Percentiles rank a stretch among this genome's conserved stretches.
Evolutionary conservation across 2,888 invertebrate genomes (phyloP).

Genomic region (Heliconius aoede): DNA sequence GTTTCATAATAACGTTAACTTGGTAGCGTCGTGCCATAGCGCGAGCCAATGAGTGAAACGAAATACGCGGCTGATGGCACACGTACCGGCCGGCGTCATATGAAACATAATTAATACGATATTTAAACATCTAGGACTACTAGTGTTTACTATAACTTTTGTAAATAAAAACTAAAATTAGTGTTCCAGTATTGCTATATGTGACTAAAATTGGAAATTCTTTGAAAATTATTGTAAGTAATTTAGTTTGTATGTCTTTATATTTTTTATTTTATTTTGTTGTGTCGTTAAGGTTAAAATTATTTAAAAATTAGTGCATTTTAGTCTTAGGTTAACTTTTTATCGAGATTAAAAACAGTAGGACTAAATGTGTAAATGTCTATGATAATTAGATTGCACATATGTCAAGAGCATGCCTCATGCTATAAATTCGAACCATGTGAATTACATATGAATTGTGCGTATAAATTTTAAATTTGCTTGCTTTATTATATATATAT

Average conservation of each 20-base stretch:
- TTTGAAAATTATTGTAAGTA: neutral
- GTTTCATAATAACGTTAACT: constrained; percentile 54
- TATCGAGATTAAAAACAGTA: neutral
- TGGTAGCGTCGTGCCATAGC: constrained; percentile 40
- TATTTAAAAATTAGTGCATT: neutral
- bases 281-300: neutral
- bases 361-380: constrained; percentile 5
- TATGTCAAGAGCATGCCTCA: constrained; percentile 20
- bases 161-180: neutral
- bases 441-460: constrained; percentile 3
- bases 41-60: constrained; percentile 48
- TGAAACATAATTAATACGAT: constrained; percentile 41
- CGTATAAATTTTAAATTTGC: neutral
- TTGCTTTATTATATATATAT: too few species aligned
- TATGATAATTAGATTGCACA: constrained; percentile 33
- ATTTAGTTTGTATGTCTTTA: neutral
- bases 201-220: neutral
- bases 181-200: neutral
- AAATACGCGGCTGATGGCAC: constrained; percentile 44
- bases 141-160: constrained; percentile 20
- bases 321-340: neutral
- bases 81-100: constrained; percentile 48
- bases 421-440: constrained; percentile 1
- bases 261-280: neutral
- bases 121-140: constrained; percentile 7